A percentile compares a stretch with the other conserved stretches of the same genome.
Evolutionary conservation across 2,888 invertebrate genomes (phyloP).

Genomic region (Calameuta filiformis): DNA sequence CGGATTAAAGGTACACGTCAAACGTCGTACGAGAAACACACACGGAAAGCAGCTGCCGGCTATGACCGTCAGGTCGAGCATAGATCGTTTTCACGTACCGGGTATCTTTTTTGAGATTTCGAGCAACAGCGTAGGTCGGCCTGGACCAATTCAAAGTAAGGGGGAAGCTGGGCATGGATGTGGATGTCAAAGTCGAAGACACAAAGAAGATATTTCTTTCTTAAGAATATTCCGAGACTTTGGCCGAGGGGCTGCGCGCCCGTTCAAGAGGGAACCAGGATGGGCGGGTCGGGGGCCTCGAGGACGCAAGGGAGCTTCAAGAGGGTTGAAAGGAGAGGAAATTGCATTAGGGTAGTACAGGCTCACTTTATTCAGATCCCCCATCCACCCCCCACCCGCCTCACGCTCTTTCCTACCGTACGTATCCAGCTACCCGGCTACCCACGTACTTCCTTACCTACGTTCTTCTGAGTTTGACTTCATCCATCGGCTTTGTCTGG

Average conservation of each 20-base stretch:
- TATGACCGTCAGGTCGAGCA: too few species aligned
- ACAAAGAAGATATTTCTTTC: not conserved
- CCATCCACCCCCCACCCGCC: not conserved
- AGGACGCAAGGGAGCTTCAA: constrained; percentile 14
- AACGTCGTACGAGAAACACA: not conserved
- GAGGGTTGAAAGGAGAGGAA: constrained; percentile 25
- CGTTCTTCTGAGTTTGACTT: not conserved
- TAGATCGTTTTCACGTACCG: too few species aligned
- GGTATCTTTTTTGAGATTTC: too few species aligned
- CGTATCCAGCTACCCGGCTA: not conserved
- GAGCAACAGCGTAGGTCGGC: too few species aligned
- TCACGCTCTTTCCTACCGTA: not conserved
- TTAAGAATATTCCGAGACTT: not conserved
- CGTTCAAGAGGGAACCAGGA: not conserved
- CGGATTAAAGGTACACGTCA: not conserved
- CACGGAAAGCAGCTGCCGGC: not conserved
- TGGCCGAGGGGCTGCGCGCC: not conserved
- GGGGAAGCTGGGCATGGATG: not conserved
- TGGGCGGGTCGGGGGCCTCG: not conserved
- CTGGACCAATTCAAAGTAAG: not conserved
- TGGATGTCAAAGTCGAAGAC: not conserved
- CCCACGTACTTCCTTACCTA: not conserved
- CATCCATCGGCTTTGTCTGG: constrained; percentile 6
- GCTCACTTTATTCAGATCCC: constrained; percentile 15
- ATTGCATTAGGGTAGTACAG: constrained; percentile 32